Percentiles rank a stretch among this genome's conserved stretches.
phyloP scores from a whole-genome alignment of 2,797 vertebrate species.

The Triplophysa yarkandensis region DNA sequence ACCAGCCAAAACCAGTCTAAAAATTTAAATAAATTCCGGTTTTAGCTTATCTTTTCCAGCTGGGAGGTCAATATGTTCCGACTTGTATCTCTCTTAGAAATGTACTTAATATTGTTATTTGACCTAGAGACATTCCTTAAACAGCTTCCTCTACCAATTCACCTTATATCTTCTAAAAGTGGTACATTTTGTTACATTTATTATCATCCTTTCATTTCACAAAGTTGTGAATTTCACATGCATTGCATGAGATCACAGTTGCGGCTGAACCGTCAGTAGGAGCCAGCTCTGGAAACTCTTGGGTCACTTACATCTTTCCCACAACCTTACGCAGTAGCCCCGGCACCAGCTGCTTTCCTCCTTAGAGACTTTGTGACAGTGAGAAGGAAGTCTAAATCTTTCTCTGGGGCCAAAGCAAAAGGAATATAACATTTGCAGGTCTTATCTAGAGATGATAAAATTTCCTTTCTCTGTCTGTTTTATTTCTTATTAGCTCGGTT shows the following conservation, averaged over 20 bases:
- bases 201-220: background rate
- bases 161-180: background rate
- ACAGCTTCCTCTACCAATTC: background rate
- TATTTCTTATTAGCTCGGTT: background rate
- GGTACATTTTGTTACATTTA: too few relatives aligned
- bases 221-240: background rate
- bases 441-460: background rate
- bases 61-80: background rate
- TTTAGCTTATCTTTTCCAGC: too few relatives aligned
- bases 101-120: background rate
- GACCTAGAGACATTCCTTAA: too few relatives aligned
- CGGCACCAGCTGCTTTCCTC: background rate
- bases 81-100: background rate
- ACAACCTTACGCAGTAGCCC: slow-evolving; percentile 2
- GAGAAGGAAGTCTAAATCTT: slow-evolving; percentile 7
- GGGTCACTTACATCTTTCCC: background rate
- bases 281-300: background rate
- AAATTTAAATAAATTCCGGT: too few relatives aligned
- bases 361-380: background rate
- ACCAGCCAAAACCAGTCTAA: too few relatives aligned
- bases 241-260: background rate
- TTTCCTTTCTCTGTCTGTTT: background rate
- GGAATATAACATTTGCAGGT: slow-evolving; percentile 10
- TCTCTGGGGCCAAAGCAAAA: slow-evolving; percentile 1
- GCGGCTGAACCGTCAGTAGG: background rate